Percentiles rank a stretch among this genome's conserved stretches.
Conservation (phyloP, 1,140 invertebrate genomes). For the Triops cancriformis region DNA sequence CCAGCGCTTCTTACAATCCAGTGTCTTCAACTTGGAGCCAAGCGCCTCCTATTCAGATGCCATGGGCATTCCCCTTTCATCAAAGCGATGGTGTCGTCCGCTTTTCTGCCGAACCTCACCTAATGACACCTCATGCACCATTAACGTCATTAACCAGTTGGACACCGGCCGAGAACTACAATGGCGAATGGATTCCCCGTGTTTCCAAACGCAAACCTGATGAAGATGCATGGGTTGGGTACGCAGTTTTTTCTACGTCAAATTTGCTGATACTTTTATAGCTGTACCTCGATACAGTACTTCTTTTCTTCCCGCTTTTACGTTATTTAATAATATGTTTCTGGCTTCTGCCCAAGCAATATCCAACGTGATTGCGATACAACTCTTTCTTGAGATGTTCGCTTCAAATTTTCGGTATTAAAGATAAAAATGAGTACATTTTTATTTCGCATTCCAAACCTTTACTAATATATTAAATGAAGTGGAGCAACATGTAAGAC, state of each 20-base stretch:
- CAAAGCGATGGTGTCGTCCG: not conserved
- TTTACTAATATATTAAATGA: no score
- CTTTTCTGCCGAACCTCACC: not conserved
- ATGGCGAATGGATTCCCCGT: not conserved
- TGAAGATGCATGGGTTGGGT: not conserved
- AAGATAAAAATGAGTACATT: no score
- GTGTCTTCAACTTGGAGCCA: not conserved
- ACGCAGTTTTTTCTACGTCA: not conserved
- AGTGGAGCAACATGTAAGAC: no score
- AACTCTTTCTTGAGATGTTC: no score
- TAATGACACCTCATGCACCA: not conserved
- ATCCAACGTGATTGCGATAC: no score
- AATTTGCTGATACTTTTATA: not conserved
- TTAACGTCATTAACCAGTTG: not conserved
- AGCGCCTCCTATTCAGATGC: not conserved
- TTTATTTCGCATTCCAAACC: no score
- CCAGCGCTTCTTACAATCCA: not conserved
- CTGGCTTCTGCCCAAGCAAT: no score
- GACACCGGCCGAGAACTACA: not conserved
- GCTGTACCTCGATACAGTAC: no score
- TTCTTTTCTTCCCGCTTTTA: no score
- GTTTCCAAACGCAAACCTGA: not conserved
- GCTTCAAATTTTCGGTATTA: no score
- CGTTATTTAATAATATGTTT: no score
- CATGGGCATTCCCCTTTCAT: not conserved